Base-by-base conservation (phyloP, 2,113 vertebrate species). In the Esox niger region DNA sequence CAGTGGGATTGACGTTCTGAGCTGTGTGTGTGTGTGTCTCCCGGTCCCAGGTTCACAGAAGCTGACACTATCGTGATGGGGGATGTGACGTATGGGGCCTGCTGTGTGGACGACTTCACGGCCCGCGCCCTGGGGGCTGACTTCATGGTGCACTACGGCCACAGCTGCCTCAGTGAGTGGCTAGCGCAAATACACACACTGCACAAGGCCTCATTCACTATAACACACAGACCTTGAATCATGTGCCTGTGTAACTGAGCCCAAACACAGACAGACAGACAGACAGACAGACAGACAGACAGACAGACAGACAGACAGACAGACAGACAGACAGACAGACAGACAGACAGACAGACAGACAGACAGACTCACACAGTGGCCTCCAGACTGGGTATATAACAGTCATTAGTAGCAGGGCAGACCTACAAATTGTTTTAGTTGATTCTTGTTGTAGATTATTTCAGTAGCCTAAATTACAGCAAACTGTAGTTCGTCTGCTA, bases 71-170 rank as follows among this genome's bases (percentile, higher is more conserved):
- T 97, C 69, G 94, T 98, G 88, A 98, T 98, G 97, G 97, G 96
- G 0, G 97, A 98, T 0, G 97, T 99, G 86, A 98, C 97, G 13
- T 98, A 99, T 0, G 97, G 97, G 0, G 97, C 97, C 2, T 99
- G 97, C 88, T 99, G 97, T 30, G 93, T 98, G 81, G 97, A 99
- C 0, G 96, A 99, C 91, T 98, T 95, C 87, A 98, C 59, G 2
- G 74, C 64, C 62, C 75, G 71, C 58, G 84, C 97, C 55, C 88
- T 99, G 69, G 96, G 95, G 25, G 96, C 95, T 0, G 97, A 99
- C 84, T 98, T 99, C 90, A 88, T 99, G 93, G 95, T 99, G 78
- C 97, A 99, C 90, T 99, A 99, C 0, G 97, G 97, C 57, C 97
- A 99, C 92, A 98, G 96, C 74, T 99, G 97, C 77, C 92, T 99